These are phyloP conservation scores for Thymelicus acteon DNA, from an alignment of 2,888 invertebrate species.

Conservation along the genomic window DNA sequence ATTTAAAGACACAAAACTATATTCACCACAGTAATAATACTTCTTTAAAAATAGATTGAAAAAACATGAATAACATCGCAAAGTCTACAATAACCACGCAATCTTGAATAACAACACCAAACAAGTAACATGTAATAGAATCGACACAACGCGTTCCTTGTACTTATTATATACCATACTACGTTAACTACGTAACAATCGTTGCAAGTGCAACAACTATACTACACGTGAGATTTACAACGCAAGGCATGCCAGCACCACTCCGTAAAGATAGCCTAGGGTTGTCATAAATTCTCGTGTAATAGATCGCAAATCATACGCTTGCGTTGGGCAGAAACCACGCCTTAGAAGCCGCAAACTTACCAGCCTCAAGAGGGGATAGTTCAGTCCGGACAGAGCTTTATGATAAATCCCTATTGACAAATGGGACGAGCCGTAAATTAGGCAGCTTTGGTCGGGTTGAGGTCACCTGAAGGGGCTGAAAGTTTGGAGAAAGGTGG, in stretches of 20 bases:
- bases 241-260: conserved; percentile 54
- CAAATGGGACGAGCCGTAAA: conserved; percentile 27
- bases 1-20: too few relatives aligned
- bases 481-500: conserved; percentile 12
- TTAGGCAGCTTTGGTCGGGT: conserved; percentile 7
- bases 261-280: conserved; percentile 31
- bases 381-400: not conserved
- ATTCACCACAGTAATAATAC: too few relatives aligned
- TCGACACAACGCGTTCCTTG: not conserved
- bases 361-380: not conserved
- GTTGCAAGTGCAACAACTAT: conserved; percentile 3
- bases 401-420: conserved; percentile 20
- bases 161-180: not conserved
- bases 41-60: not conserved
- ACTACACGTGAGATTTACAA: conserved; percentile 51
- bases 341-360: not conserved
- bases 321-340: not conserved
- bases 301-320: conserved; percentile 26
- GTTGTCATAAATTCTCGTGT: conserved; percentile 36
- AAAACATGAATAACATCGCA: not conserved
- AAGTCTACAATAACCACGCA: not conserved
- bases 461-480: conserved; percentile 6
- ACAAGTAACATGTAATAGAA: conserved; percentile 3
- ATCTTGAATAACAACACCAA: conserved; percentile 16
- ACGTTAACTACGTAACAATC: conserved; percentile 19